Evolutionary conservation across 2,888 invertebrate species (phyloP), one percentile per base, ranked within the genome.

Genomic region (Cynaeus angustus): DNA sequence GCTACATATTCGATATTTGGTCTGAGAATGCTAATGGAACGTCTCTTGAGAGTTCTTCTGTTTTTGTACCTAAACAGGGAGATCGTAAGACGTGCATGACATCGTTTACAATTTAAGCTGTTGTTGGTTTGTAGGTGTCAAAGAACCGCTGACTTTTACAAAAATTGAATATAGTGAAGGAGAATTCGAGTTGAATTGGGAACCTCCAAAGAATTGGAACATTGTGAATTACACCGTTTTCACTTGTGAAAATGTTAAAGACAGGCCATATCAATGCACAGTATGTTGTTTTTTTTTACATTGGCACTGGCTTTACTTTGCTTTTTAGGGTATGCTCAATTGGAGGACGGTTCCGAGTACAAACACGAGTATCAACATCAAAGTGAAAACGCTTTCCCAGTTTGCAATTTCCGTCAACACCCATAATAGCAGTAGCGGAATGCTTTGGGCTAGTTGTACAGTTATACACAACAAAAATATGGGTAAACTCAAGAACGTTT

Each of bases 331-430:
- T 12, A 87, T 88, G 62, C 85, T 92, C 56, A 86, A 89, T 75
- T 91, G 91, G 88, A 85, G 85, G 12, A 86, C 87, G 64, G 87
- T 91, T 3, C 77, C 87, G 1, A 81, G 85, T 75, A 83, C 88
- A 82, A 85, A 86, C 78, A 85, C 80, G 10, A 80, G 85, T 26
- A 82, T 89, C 80, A 89, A 90, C 48, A 87, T 91, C 75, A 88
- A 90, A 16, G 87, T 92, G 13, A 88, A 89, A 59, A 86, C 85
- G 68, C 88, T 89, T 43, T 92, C 89, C 81, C 94, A 89, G 79
- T 94, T 95, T 86, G 95, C 95, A 0, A 93, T 96, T 70, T 91
- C 95, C 3, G 93, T 93, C 0, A 94, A 95, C 79, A 90, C 89
- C 43, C 84, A 86, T 0, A 83, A 83, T 2, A 88, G 87, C 70